These are phyloP conservation scores for Dolomedes plantarius DNA, from an alignment of 2,888 invertebrate genomes.

Conservation along the genomic window DNA sequence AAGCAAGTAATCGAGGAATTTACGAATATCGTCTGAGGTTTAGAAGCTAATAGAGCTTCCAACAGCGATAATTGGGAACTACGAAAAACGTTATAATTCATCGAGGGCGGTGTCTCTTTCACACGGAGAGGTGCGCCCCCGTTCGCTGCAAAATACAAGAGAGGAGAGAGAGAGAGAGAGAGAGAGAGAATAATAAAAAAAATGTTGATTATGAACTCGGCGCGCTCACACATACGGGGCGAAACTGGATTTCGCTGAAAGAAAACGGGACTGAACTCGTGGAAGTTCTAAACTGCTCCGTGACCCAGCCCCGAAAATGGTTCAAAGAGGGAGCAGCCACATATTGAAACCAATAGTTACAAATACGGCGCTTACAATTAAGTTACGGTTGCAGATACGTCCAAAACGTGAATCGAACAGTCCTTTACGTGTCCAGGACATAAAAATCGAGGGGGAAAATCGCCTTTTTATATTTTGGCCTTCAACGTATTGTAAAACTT, in stretches of 20 bases:
- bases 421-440: too few species aligned
- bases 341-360: neutral
- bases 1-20: neutral
- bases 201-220: neutral
- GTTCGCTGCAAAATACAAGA: conserved; percentile 9
- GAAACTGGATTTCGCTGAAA: neutral
- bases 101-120: conserved; percentile 58
- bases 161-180: neutral
- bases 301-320: neutral
- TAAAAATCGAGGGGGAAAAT: too few species aligned
- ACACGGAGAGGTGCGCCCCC: conserved; percentile 59
- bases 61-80: conserved; percentile 34
- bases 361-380: too few species aligned
- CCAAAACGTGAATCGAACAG: too few species aligned
- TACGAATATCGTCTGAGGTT: neutral
- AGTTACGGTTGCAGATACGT: too few species aligned
- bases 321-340: neutral
- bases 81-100: conserved; percentile 38
- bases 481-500: too few species aligned
- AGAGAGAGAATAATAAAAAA: neutral
- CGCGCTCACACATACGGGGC: too few species aligned
- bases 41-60: neutral
- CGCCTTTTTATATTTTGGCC: too few species aligned
- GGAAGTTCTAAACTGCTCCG: neutral
- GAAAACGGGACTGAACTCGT: neutral